Conservation (phyloP, 2,797 vertebrate genomes). For the Rhabdomys pumilio region DNA sequence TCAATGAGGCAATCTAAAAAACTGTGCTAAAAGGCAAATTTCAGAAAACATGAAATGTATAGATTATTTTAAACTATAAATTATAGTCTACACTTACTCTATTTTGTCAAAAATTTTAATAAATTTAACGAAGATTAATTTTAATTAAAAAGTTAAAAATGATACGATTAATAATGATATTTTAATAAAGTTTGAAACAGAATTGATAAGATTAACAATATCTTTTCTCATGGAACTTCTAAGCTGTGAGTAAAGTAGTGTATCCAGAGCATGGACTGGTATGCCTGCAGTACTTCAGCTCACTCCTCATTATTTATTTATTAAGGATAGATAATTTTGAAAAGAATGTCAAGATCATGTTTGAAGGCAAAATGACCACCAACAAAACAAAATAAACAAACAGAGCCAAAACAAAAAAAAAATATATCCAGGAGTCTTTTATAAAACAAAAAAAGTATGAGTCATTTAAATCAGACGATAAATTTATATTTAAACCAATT, state of each 20-base stretch:
- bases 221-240: not conserved
- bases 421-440: not conserved
- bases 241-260: not conserved
- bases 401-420: not conserved
- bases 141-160: too few species aligned
- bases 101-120: conserved; percentile 13
- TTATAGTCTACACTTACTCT: not conserved
- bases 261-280: not conserved
- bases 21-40: conserved; percentile 1
- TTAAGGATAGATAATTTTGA: not conserved
- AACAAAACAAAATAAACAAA: not conserved
- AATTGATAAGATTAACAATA: conserved; percentile 41
- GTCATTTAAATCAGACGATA: not conserved
- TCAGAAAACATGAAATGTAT: not conserved
- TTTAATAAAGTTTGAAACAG: not conserved
- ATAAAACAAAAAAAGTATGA: not conserved
- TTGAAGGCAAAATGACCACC: not conserved
- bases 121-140: not conserved
- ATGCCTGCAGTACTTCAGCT: not conserved
- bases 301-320: not conserved
- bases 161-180: not conserved
- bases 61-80: not conserved
- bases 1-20: conserved; percentile 27
- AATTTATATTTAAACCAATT: not conserved
- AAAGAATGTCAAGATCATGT: not conserved